A percentile compares a stretch with the other conserved stretches of the same genome.
These are phyloP conservation scores for Laupala kohalensis DNA, from an alignment of 1,140 invertebrate genomes.

Conservation along the genomic window DNA sequence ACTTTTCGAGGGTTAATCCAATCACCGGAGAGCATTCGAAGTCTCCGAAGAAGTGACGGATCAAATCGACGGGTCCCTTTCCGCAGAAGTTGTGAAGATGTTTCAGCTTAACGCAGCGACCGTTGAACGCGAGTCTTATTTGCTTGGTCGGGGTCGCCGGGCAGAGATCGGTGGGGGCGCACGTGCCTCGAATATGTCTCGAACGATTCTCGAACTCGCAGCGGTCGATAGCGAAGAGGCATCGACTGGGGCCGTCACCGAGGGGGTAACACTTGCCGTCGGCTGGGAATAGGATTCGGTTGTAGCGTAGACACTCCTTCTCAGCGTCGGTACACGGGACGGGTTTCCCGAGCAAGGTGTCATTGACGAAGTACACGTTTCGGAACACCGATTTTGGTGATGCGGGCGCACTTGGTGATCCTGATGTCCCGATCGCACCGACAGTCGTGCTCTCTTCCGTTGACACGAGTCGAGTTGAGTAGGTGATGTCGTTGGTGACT, in stretches of 20 bases:
- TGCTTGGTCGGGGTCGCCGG: background rate
- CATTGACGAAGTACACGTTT: background rate
- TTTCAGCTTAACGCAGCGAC: background rate
- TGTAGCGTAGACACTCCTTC: background rate
- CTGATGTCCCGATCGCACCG: no score
- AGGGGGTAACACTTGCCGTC: background rate
- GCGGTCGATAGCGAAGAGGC: background rate
- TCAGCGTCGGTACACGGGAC: background rate
- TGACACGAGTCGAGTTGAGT: no score
- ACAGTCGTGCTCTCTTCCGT: no score
- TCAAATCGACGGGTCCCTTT: background rate
- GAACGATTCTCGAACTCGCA: background rate
- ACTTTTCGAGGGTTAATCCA: background rate
- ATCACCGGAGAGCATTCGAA: background rate
- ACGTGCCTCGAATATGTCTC: background rate
- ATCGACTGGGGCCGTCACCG: background rate
- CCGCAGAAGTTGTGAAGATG: background rate
- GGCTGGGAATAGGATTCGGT: background rate
- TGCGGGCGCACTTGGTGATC: no score
- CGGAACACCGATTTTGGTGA: no score
- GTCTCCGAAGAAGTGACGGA: background rate
- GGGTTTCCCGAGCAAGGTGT: background rate
- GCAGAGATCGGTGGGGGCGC: background rate
- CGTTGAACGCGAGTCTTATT: background rate
- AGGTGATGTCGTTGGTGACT: no score